phyloP scores from a whole-genome alignment of 2,797 vertebrate genomes.

The Triplophysa yarkandensis region DNA sequence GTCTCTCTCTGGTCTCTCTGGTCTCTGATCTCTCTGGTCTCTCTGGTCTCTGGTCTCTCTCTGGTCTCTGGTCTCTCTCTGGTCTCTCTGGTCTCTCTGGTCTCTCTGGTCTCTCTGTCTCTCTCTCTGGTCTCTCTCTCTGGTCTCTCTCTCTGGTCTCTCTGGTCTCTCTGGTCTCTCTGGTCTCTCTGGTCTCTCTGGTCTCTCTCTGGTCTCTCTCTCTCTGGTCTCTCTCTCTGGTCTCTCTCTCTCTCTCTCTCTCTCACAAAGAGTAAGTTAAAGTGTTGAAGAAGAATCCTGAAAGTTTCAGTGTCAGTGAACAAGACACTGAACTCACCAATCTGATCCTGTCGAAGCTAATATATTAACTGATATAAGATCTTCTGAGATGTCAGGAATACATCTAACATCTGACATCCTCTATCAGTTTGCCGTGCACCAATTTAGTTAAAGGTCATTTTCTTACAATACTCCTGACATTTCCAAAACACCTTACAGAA shows the following conservation, averaged over 20 bases:
- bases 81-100: too few species aligned
- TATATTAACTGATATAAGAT: not conserved
- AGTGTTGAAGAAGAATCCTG: conserved; percentile 40
- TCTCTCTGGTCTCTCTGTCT: not conserved
- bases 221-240: conserved; percentile 3
- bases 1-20: too few species aligned
- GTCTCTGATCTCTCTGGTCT: too few species aligned
- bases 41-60: too few species aligned
- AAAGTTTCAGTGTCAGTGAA: conserved; percentile 19
- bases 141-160: too few species aligned
- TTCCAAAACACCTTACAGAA: conserved; percentile 6
- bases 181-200: too few species aligned
- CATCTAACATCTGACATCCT: not conserved
- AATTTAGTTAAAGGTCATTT: conserved; percentile 24
- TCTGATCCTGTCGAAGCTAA: not conserved
- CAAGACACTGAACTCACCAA: not conserved
- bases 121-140: too few species aligned
- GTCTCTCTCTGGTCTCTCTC: too few species aligned
- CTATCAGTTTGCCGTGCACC: not conserved
- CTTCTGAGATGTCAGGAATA: conserved; percentile 9
- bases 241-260: conserved; percentile 8
- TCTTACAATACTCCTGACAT: conserved; percentile 6
- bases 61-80: too few species aligned
- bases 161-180: too few species aligned
- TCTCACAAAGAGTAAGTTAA: conserved; percentile 10